phyloP scores from a whole-genome alignment of 2,888 invertebrate genomes.

The Pterobdella sp. region DNA sequence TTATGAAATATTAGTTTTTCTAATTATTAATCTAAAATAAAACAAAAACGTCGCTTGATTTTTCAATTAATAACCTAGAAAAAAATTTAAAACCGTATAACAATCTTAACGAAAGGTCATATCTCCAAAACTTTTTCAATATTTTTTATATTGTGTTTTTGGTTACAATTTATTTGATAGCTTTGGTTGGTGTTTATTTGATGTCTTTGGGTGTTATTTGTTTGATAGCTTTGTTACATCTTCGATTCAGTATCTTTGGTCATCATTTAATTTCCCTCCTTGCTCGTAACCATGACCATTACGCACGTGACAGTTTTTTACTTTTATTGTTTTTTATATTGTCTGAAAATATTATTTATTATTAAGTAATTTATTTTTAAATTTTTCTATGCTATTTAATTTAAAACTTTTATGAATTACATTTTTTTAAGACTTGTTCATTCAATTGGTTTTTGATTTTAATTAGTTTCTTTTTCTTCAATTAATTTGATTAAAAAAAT shows the following conservation, averaged over 20 bases:
- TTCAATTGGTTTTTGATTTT: not conserved
- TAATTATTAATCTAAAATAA: too few species aligned
- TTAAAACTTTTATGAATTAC: not conserved
- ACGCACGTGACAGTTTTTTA: not conserved
- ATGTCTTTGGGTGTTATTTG: too few species aligned
- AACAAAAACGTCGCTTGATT: too few species aligned
- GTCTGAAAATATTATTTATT: not conserved
- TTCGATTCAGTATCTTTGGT: not conserved
- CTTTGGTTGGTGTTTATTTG: not conserved
- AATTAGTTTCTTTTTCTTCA: not conserved
- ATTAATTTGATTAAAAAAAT: not conserved
- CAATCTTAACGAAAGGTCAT: too few species aligned
- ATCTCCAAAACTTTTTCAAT: too few species aligned
- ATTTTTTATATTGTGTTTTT: too few species aligned
- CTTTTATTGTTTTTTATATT: not conserved
- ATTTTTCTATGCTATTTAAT: not conserved
- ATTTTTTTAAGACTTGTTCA: not conserved
- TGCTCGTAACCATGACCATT: not conserved
- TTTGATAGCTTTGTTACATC: too few species aligned
- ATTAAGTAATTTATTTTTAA: not conserved
- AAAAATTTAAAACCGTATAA: too few species aligned
- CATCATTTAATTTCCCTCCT: not conserved
- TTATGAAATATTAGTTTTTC: too few species aligned
- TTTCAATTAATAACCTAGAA: too few species aligned
- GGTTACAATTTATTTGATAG: not conserved